phyloP scores from a whole-genome alignment of 2,797 vertebrate genomes.

The Hydrophis major region DNA sequence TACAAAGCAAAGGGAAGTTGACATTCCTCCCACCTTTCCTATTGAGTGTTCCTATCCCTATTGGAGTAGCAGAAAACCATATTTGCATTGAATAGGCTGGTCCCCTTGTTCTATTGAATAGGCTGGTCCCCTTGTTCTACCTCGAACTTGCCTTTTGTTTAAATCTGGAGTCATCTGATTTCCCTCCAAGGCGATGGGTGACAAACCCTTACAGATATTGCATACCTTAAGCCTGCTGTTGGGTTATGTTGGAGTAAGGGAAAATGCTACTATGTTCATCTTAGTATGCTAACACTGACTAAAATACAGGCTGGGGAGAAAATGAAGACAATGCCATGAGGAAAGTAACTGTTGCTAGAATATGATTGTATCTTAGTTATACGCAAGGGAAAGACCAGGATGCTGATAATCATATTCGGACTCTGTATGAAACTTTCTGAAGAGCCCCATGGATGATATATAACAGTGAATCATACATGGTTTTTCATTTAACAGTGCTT shows the following conservation, averaged over 20 bases:
- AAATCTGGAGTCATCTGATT: background rate
- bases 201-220: background rate
- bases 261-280: background rate
- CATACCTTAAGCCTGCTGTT: background rate
- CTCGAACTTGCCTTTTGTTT: background rate
- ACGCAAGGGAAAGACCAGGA: background rate
- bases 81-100: background rate
- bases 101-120: background rate
- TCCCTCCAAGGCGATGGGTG: background rate
- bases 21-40: background rate
- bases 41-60: background rate
- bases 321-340: background rate
- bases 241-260: background rate
- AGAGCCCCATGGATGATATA: background rate
- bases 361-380: background rate
- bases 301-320: background rate
- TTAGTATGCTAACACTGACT: background rate
- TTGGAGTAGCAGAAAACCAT: background rate
- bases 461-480: background rate
- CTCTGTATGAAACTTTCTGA: background rate
- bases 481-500: background rate
- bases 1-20: background rate
- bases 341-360: background rate
- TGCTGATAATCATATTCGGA: background rate
- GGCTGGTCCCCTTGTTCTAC: background rate